Base-by-base conservation (phyloP, 1,140 invertebrate genomes). In the Hirudo medicinalis region DNA sequence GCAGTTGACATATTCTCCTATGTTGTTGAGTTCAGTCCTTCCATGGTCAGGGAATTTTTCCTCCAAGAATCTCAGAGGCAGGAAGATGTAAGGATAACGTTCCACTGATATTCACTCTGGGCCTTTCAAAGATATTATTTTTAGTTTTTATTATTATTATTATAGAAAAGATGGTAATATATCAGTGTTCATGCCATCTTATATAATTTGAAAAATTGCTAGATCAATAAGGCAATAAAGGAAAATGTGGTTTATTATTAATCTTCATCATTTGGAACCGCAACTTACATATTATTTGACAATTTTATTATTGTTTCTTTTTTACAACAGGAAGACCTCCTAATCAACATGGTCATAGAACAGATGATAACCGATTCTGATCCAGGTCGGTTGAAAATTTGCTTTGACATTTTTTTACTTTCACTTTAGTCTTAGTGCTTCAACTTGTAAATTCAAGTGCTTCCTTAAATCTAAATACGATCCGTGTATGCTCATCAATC, bases 21-120 rank as follows among this genome's bases (percentile, higher is more conserved):
- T 79, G 93, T 99, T 81, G 94, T 99, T 69, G 96, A 99, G 81
- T 97, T 92, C 84, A 97, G 92, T 78, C 94, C 96, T 72, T 93
- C 93, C 76, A 91, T 97, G 77, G 91, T 99, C 49, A 86, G 96
- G 74, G 96, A 99, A 80, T 97, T 96, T 82, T 94, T 94, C 68
- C 82, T 97, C 71, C 90, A 94, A 78, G 92, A 97, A 83, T 90
- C 88, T 77, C 91, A 89, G 76, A 89, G 87, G 69, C 78, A 82
- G 70, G 91, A 94, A 84, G 90, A 91, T 85, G 89, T 91, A 85
- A 86, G 83, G 78, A 27, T n/a, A 11, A 49, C 11, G 43, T 49
- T 49, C 11, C 13, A 49, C 43, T 49, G 11, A 36, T 36, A 36
- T 36, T 36, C 32, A 6, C 43, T 49, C 43, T 49, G 3, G 43